Evolutionary conservation across 2,888 invertebrate species (phyloP).

Genomic region (Ariolimax columbianus): DNA sequence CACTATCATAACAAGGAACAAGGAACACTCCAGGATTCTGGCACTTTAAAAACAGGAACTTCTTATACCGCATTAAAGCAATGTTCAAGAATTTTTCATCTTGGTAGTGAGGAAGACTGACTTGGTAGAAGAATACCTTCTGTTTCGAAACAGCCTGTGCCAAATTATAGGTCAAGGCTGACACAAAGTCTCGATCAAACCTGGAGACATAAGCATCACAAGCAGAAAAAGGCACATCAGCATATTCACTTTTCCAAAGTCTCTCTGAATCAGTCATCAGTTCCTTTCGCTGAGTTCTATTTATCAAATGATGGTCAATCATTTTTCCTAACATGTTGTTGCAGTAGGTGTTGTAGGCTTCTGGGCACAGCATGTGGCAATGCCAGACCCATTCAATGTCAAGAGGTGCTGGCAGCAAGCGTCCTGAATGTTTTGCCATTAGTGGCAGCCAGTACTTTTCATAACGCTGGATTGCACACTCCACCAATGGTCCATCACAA

Average conservation of each 20-base stretch:
- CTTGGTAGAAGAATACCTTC: constrained; percentile 80
- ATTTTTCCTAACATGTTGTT: constrained; percentile 68
- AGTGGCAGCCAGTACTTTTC: constrained; percentile 80
- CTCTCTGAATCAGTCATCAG: constrained; percentile 65
- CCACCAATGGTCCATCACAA: constrained; percentile 72
- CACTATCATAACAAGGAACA: constrained; percentile 81
- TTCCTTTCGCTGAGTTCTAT: constrained; percentile 68
- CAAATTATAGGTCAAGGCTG: constrained; percentile 75
- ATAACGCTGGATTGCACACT: constrained; percentile 79
- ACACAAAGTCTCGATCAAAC: constrained; percentile 52
- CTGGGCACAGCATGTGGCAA: constrained; percentile 77
- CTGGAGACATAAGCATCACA: constrained; percentile 40
- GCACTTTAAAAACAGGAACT: constrained; percentile 79
- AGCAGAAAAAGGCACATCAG: constrained; percentile 72
- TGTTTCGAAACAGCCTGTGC: constrained; percentile 78
- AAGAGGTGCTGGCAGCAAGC: constrained; percentile 78
- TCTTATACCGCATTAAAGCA: constrained; percentile 78
- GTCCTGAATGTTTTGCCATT: constrained; percentile 72
- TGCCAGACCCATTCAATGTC: constrained; percentile 81
- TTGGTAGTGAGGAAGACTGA: constrained; percentile 80
- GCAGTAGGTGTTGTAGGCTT: constrained; percentile 73
- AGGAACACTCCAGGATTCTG: constrained; percentile 79
- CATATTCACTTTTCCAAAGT: constrained; percentile 73
- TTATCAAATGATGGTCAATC: constrained; percentile 78
- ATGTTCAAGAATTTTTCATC: constrained; percentile 78